Evolutionary conservation across 2,797 vertebrate genomes (phyloP), one percentile per base, ranked within the genome.

Genomic region (Bucorvus abyssinicus): DNA sequence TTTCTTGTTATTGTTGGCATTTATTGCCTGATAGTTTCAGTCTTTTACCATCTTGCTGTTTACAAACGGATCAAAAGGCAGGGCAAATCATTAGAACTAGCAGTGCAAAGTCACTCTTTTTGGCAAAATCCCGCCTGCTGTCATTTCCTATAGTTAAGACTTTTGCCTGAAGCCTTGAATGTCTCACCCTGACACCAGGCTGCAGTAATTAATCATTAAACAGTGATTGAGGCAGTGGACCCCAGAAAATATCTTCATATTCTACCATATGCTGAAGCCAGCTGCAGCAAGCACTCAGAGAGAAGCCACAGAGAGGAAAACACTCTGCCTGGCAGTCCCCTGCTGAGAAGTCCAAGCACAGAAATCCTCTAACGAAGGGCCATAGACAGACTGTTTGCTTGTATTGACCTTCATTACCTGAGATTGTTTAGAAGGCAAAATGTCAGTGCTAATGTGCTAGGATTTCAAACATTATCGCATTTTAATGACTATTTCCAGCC

Each of bases 121-220:
- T 96, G 96, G 97, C 95, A 94, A 95, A 97, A 95, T 84, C 88
- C 82, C 49, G 42, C 96, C 92, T 96, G 95, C 97, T 98, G 97
- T 98, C 98, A 97, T 96, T 96, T 97, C 84, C 96, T 95, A 44
- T 95, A 97, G 97, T 97, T 97, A 96, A 97, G 97, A 96, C 92
- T 98, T 96, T 96, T 96, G 97, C 97, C 96, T 84, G 93, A 97
- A 98, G 96, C 95, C 90, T 89, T 95, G 95, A 96, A 94, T 90
- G 93, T 95, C 96, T 98, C 94, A 95, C 96, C 96, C 96, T 97
- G 97, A 98, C 97, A 98, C 97, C 94, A 97, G 95, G 95, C 96
- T 86, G 95, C 96, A 94, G 97, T 98, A 98, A 98, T 98, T 97
- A 98, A 98, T 98, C 98, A 98, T 97, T 97, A 98, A 97, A 95